Percentiles rank a stretch among this genome's conserved stretches.
Conservation (phyloP, 2,797 vertebrate species). For the Rhinatrema bivittatum region DNA sequence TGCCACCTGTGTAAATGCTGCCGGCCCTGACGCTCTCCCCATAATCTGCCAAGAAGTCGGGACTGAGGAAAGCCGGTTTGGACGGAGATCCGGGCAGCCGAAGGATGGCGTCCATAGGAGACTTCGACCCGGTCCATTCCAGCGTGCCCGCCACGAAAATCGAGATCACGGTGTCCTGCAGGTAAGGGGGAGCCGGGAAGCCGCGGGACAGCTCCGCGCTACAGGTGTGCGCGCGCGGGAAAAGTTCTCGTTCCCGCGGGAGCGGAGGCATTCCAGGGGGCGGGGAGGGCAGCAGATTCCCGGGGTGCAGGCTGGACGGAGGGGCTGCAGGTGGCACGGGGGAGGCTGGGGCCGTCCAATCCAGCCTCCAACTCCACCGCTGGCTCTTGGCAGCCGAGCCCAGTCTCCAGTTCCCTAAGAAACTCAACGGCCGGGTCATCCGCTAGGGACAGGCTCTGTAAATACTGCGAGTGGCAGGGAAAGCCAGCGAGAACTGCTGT, state of each 20-base stretch:
- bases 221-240: neutral
- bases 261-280: neutral
- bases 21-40: too few species aligned
- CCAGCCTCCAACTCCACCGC: too few species aligned
- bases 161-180: conserved; percentile 86
- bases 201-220: neutral
- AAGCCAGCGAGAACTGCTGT: too few species aligned
- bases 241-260: neutral
- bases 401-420: too few species aligned
- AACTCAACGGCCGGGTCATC: too few species aligned
- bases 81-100: too few species aligned
- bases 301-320: too few species aligned
- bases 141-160: conserved; percentile 87
- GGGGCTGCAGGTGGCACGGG: neutral
- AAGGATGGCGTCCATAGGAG: conserved; percentile 82
- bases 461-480: too few species aligned
- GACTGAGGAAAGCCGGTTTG: too few species aligned
- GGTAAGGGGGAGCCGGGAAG: conserved; percentile 55
- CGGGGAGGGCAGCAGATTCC: neutral
- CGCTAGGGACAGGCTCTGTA: too few species aligned
- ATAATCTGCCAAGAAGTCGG: too few species aligned
- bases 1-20: neutral
- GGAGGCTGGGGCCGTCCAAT: neutral
- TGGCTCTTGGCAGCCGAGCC: too few species aligned
- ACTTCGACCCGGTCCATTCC: conserved; percentile 73